phyloP scores from a whole-genome alignment of 1,140 invertebrate genomes.

The Drusus annulatus region DNA sequence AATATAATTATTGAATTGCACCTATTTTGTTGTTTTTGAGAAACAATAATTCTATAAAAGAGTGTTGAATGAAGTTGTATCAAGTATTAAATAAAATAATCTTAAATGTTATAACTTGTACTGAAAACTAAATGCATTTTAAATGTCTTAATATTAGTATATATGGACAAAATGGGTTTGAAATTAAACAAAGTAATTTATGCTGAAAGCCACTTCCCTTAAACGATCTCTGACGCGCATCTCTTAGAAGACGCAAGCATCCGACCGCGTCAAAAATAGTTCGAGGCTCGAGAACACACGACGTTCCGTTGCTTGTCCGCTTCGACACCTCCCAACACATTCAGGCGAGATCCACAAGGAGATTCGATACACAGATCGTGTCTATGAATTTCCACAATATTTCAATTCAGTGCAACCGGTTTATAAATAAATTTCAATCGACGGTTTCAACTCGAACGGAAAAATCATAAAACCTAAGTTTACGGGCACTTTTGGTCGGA shows the following conservation, averaged over 20 bases:
- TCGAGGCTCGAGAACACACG: background rate
- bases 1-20: no score
- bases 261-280: slow-evolving; percentile 4
- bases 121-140: no score
- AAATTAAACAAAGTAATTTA: no score
- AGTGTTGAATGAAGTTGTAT: no score
- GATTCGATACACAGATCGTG: background rate
- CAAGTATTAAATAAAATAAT: no score
- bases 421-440: background rate
- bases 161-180: no score
- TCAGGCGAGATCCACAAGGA: background rate
- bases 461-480: slow-evolving; percentile 12
- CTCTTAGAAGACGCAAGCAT: background rate
- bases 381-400: background rate
- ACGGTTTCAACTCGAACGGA: background rate
- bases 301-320: no score
- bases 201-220: no score
- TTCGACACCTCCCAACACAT: background rate
- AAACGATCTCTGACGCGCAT: background rate
- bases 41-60: no score
- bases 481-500: slow-evolving; percentile 1
- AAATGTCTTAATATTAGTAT: no score
- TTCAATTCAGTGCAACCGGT: background rate
- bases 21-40: no score
- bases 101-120: no score